Base-by-base conservation (phyloP, 1,140 invertebrate genomes). In the Macrostomum lignano region DNA sequence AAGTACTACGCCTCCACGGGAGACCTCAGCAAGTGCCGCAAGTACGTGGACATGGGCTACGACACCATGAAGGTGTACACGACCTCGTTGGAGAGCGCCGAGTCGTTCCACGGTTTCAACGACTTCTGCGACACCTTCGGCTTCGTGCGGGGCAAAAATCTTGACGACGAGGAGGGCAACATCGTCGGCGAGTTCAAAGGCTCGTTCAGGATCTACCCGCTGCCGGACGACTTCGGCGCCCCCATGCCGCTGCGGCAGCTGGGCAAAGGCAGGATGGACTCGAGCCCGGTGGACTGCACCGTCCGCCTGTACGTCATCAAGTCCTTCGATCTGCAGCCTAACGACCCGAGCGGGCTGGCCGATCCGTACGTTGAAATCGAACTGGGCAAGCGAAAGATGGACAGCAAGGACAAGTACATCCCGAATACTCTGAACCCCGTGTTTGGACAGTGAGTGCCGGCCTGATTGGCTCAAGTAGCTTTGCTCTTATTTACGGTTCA, bases 121-220 rank as follows among this genome's bases (percentile, higher is more conserved):
- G 61, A 63, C 40, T 59, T 63, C 41, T 57, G 60, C 40, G 41
- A 50, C 35, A 57, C 51, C 2, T 52, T 62, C 39, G 29, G 42
- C 1, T 37, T 63, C 3, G 42, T 39, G 15, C 45, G 58, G 19
- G 59, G 59, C 1, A 56, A 52, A 36, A 46, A 48, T 35, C 48
- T 49, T 15, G 40, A 42, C 7, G 45, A 44, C 10, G 40, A 46
- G 21, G 56, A 56, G 20, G 43, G 44, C 1, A 51, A 49, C 35
- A 42, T 46, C 32, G 51, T 59, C 29, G 61, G 60, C 28, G 58
- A 62, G 42, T 59, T 62, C 38, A 62, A 61, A 51, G 59, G 59
- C 11, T 46, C 49, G 11, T 61, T 63, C 41, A 46, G 50, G 31
- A 49, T 63, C 17, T 63, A 62, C 42, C 54, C 52, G 5, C 36